A percentile compares a stretch with the other conserved stretches of the same genome.
Conservation (phyloP, 2,888 invertebrate species). For the Eupelmus urozonus region DNA sequence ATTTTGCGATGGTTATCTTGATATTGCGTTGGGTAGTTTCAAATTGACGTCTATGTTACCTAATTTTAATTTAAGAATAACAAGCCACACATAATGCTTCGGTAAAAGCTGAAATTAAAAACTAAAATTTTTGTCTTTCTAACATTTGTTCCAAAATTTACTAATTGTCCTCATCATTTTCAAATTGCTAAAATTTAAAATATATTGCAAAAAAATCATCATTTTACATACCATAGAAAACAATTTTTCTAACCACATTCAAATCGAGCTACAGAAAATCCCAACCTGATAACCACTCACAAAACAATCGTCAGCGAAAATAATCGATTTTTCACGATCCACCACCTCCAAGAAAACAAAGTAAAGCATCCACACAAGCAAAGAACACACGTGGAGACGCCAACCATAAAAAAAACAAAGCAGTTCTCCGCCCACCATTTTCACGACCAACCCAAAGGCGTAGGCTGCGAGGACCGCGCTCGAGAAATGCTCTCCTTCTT, state of each 20-base stretch:
- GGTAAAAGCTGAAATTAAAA: no score
- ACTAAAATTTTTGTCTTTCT: no score
- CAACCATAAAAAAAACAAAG: no score
- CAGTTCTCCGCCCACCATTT: conserved; percentile 61
- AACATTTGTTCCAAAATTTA: no score
- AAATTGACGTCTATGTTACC: no score
- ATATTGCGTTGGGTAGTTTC: no score
- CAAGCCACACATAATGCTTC: no score
- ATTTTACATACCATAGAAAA: neutral
- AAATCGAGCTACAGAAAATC: neutral
- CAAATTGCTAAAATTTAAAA: no score
- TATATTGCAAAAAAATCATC: no score
- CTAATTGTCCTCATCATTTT: no score
- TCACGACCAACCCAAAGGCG: conserved; percentile 59
- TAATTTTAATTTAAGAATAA: no score
- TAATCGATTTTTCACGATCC: conserved; percentile 42
- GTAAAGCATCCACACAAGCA: neutral
- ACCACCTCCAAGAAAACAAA: conserved; percentile 29
- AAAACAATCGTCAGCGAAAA: conserved; percentile 21
- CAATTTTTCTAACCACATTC: conserved; percentile 13
- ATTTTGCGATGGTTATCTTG: no score
- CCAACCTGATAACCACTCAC: neutral
- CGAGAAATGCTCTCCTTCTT: neutral
- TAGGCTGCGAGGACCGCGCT: conserved; percentile 44
- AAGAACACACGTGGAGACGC: neutral